Conservation (phyloP, 2,888 invertebrate species). For the Keiferia lycopersicella region DNA sequence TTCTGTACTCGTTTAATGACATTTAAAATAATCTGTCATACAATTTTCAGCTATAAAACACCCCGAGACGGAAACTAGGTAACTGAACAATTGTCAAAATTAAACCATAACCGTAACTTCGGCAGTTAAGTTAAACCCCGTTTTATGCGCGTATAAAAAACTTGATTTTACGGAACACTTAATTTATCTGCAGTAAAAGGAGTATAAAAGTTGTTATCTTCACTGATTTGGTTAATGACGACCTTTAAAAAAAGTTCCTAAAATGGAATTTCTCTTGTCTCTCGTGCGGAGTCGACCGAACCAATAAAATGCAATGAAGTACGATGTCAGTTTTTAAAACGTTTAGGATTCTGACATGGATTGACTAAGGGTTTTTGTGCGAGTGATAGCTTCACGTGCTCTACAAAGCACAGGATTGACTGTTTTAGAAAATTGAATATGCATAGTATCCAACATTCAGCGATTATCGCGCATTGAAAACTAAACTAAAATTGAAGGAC, state of each 20-base stretch:
- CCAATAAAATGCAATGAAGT: too few relatives aligned
- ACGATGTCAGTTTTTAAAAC: too few relatives aligned
- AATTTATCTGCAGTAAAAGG: constrained; percentile 15
- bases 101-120: constrained; percentile 20
- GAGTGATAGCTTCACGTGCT: too few relatives aligned
- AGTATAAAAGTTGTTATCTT: constrained; percentile 9
- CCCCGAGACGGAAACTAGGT: constrained; percentile 8
- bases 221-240: constrained; percentile 6
- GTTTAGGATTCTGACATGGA: too few relatives aligned
- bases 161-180: constrained; percentile 20
- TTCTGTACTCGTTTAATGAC: too few relatives aligned
- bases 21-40: not conserved
- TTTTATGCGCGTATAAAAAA: constrained; percentile 23
- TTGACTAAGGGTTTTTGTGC: too few relatives aligned
- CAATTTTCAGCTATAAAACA: not conserved
- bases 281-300: not conserved
- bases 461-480: too few relatives aligned
- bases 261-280: not conserved
- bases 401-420: too few relatives aligned
- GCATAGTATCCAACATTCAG: too few relatives aligned
- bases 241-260: not conserved
- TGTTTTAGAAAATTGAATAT: too few relatives aligned
- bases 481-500: not conserved
- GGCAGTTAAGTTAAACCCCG: constrained; percentile 19
- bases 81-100: constrained; percentile 22